A percentile compares a stretch with the other conserved stretches of the same genome.
Conservation (phyloP, 2,797 vertebrate genomes). For the Pantherophis alleghaniensis region DNA sequence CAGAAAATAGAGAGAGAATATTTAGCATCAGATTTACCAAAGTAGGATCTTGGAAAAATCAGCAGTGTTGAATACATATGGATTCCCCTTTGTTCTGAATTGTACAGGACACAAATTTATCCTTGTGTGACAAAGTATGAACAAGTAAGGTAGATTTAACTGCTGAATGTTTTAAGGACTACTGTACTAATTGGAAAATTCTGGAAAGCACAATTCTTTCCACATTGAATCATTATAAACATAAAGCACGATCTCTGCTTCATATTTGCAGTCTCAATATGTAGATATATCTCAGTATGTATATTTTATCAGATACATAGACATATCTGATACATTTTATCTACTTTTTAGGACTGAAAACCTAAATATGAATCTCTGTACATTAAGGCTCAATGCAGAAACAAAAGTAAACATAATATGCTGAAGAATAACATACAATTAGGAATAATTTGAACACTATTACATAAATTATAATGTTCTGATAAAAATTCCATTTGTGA, state of each 20-base stretch:
- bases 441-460: conserved; percentile 6
- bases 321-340: background rate
- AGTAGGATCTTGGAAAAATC: background rate
- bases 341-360: background rate
- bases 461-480: conserved; percentile 10
- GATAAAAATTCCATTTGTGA: conserved; percentile 24
- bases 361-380: background rate
- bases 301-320: background rate
- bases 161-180: background rate
- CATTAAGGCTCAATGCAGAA: background rate
- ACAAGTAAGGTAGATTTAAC: background rate
- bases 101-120: background rate
- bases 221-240: background rate
- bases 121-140: background rate
- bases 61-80: background rate
- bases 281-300: background rate
- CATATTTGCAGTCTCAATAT: background rate
- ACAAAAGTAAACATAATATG: background rate
- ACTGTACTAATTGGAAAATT: background rate
- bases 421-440: conserved; percentile 33
- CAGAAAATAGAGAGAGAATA: background rate
- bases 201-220: background rate
- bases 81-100: background rate
- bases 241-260: background rate
- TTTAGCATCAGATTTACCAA: background rate